Evolutionary conservation across 2,888 invertebrate species (phyloP).

Genomic region (Aleiodes leptofemur): DNA sequence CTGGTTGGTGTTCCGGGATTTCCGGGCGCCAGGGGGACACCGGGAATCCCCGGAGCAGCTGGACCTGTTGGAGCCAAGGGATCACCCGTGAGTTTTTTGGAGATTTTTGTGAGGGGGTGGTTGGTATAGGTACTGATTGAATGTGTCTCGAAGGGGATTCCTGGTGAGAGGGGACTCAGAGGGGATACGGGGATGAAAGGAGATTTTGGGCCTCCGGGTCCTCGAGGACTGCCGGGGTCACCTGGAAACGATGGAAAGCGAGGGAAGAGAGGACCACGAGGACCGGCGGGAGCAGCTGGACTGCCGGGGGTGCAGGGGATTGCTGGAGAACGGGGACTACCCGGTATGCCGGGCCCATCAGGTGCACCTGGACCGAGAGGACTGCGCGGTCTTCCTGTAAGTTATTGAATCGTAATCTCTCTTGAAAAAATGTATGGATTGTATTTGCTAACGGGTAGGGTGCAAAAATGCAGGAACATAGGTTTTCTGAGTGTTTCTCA

Average conservation of each 20-base stretch:
- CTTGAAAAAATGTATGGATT: background rate
- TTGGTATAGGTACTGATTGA: background rate
- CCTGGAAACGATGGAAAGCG: conserved; percentile 85
- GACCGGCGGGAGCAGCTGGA: conserved; percentile 83
- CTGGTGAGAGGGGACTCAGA: conserved; percentile 83
- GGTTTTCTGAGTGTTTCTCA: no score
- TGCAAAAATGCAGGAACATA: no score
- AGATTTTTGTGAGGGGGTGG: background rate
- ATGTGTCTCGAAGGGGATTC: conserved; percentile 77
- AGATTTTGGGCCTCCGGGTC: conserved; percentile 81
- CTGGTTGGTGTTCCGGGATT: conserved; percentile 85
- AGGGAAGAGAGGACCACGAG: conserved; percentile 84
- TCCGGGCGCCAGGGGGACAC: conserved; percentile 82
- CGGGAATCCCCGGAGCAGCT: conserved; percentile 85
- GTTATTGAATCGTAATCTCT: conserved; percentile 45
- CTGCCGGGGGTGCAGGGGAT: conserved; percentile 83
- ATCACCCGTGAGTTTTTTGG: conserved; percentile 61
- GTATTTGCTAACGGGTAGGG: no score
- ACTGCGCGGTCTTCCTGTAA: conserved; percentile 80
- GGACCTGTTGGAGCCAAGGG: conserved; percentile 87
- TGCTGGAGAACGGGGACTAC: conserved; percentile 82
- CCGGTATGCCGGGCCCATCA: conserved; percentile 80
- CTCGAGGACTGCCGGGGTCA: conserved; percentile 83
- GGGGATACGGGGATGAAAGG: conserved; percentile 84
- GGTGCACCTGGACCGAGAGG: conserved; percentile 83